Conservation (phyloP, 2,888 invertebrate species). For the Copidosoma aretas region DNA sequence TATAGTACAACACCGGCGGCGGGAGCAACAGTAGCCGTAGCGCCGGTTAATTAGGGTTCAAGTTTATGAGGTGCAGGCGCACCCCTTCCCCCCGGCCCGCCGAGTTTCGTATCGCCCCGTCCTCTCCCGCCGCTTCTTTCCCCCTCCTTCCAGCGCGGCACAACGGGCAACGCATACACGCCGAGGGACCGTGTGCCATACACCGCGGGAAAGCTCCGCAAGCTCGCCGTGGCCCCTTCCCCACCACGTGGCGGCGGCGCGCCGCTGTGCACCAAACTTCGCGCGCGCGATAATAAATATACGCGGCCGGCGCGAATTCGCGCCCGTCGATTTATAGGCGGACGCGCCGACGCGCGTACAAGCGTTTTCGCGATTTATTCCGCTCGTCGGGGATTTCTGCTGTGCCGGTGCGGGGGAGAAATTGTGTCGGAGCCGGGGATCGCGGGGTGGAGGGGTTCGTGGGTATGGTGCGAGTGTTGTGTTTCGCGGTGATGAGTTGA, state of each 20-base stretch:
- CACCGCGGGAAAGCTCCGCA: too few species aligned
- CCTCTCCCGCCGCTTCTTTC: constrained; percentile 46
- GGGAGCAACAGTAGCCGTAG: constrained; percentile 61
- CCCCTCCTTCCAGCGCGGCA: constrained; percentile 23
- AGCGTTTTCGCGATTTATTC: constrained; percentile 44
- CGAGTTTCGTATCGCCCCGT: constrained; percentile 40
- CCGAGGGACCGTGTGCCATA: too few species aligned
- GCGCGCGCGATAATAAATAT: constrained; percentile 52
- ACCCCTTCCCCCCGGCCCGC: constrained; percentile 42
- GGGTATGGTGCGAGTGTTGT: too few species aligned
- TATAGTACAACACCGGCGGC: constrained; percentile 25
- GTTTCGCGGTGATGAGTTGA: constrained; percentile 36
- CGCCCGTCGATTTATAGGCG: not conserved
- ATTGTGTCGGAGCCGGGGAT: constrained; percentile 19
- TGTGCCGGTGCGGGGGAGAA: constrained; percentile 9
- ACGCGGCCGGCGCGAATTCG: constrained; percentile 44
- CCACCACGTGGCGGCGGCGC: not conserved
- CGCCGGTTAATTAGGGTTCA: constrained; percentile 64
- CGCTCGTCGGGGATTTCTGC: constrained; percentile 38
- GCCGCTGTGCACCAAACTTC: constrained; percentile 54
- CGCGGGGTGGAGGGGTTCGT: not conserved
- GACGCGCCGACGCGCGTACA: not conserved
- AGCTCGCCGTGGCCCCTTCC: not conserved
- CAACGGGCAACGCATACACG: too few species aligned
- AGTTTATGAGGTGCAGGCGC: constrained; percentile 64